Conservation (phyloP, 2,797 vertebrate genomes). For the Mycteria americana region DNA sequence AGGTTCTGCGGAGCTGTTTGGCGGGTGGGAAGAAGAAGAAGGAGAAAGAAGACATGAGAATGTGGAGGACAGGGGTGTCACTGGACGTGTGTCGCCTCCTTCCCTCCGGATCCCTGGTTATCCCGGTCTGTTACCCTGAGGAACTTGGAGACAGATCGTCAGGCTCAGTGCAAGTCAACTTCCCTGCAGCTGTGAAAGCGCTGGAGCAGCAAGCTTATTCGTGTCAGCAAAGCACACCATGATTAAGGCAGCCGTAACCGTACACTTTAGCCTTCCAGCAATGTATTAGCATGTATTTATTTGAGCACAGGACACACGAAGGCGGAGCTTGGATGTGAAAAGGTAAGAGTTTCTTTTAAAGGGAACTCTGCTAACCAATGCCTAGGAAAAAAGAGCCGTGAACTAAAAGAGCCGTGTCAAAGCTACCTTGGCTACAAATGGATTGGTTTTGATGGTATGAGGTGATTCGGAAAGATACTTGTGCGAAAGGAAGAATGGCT, state of each 20-base stretch:
- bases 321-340: background rate
- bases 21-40: background rate
- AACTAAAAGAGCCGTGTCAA: background rate
- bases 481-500: background rate
- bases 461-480: background rate
- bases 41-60: background rate
- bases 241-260: background rate
- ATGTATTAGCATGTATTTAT: background rate
- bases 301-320: background rate
- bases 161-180: background rate
- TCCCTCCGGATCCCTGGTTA: background rate
- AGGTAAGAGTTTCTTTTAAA: background rate
- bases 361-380: background rate
- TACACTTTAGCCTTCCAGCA: background rate
- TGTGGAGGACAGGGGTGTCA: background rate
- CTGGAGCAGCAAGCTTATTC: background rate
- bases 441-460: background rate
- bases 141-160: background rate
- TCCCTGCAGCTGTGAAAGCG: background rate
- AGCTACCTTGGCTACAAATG: background rate
- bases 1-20: background rate
- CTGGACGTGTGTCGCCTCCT: rapidly evolving
- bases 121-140: background rate
- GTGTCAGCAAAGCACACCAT: background rate
- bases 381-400: background rate